These are phyloP conservation scores for Athetis lepigone DNA, from an alignment of 2,888 invertebrate genomes.

Conservation along the genomic window DNA sequence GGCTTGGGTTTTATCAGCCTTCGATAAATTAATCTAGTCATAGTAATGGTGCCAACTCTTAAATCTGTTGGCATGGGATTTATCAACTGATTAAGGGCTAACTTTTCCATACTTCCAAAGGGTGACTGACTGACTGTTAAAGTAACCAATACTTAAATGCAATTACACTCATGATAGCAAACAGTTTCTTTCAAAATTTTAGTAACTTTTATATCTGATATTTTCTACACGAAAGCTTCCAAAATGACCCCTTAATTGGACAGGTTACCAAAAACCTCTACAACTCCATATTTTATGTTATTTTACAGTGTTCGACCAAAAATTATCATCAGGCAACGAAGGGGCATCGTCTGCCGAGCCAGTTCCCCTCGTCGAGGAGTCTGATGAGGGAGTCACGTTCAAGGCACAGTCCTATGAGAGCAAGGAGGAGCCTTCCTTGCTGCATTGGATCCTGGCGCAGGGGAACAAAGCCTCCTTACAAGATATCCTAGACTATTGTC, in stretches of 20 bases:
- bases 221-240: not conserved
- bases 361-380: constrained; percentile 74
- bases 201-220: no score
- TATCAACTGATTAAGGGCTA: not conserved
- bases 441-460: constrained; percentile 96
- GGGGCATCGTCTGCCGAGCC: constrained; percentile 73
- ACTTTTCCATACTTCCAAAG: no score
- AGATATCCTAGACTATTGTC: constrained; percentile 94
- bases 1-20: no score
- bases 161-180: no score
- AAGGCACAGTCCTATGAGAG: constrained; percentile 78
- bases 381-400: constrained; percentile 81
- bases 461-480: constrained; percentile 95
- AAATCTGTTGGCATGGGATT: not conserved
- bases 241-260: not conserved
- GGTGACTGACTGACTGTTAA: no score
- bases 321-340: constrained; percentile 78
- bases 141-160: no score
- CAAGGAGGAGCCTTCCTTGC: constrained; percentile 91
- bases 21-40: no score
- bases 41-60: no score
- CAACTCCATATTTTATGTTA: not conserved
- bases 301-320: constrained; percentile 81
- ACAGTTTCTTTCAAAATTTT: no score
- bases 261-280: not conserved